phyloP scores from a whole-genome alignment of 2,797 vertebrate species.

The Eutrigla gurnardus region DNA sequence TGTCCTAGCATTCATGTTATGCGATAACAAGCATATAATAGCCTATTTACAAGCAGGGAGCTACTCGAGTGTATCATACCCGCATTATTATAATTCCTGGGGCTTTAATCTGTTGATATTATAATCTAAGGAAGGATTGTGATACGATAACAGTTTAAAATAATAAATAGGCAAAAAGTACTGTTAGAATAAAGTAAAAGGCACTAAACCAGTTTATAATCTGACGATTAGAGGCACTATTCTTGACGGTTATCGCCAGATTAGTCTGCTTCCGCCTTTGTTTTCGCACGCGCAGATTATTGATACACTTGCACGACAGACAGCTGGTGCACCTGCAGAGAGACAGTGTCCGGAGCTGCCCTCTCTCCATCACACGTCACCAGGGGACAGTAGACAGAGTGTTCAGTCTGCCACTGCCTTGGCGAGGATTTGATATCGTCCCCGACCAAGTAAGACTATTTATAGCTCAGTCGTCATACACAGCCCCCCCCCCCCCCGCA shows the following conservation, averaged over 20 bases:
- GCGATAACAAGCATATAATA: constrained; percentile 47
- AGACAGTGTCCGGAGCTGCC: constrained; percentile 32
- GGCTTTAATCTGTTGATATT: background rate
- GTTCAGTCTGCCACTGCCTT: constrained; percentile 57
- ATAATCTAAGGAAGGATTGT: background rate
- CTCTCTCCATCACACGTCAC: constrained; percentile 45
- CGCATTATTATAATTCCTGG: background rate
- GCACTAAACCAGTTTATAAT: background rate
- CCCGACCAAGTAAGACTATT: constrained; percentile 80
- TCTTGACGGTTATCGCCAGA: background rate
- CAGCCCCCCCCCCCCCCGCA: constrained; percentile 67
- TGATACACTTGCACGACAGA: constrained; percentile 10
- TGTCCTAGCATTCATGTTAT: constrained; percentile 42
- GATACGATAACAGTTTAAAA: background rate
- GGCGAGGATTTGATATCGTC: constrained; percentile 50
- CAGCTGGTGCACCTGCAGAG: constrained; percentile 47
- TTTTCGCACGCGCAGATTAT: constrained; percentile 6
- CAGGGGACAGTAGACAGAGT: constrained; percentile 30
- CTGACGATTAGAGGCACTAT: background rate
- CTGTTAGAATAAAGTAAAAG: background rate
- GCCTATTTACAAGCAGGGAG: constrained; percentile 16
- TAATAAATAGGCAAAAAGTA: background rate
- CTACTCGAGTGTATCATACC: background rate
- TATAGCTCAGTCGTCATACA: constrained; percentile 84
- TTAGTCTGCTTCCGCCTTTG: background rate